Base-by-base conservation (phyloP, 37 sponge, comb jelly and placozoan genomes). In the Spongilla lacustris region DNA sequence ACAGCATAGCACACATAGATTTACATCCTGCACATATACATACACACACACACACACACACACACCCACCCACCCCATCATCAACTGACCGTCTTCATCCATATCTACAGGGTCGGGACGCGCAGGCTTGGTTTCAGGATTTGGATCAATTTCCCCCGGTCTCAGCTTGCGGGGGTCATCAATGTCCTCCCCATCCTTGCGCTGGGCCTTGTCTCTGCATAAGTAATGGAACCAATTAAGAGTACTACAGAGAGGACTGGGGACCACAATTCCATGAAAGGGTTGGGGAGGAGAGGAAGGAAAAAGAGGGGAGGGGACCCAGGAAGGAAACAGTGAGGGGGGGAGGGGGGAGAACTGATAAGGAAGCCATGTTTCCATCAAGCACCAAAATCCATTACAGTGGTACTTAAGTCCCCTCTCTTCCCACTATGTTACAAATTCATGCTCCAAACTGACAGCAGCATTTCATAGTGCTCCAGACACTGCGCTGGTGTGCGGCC, bases 401-500 rank as follows among this genome's bases (percentile, higher is more conserved):
- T n/a, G n/a, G n/a, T n/a, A 80, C 70, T 37, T 29, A 68, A 68
- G 31, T 26, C n/a, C n/a, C n/a, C 8, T 27, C 4, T 37, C 78
- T 32, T 37, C 9, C 8, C 9, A 36, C 4, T 9, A 37, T 11
- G 8, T 10, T 10, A 46, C 4, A 46, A 46, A 46, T 4, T 46
- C 4, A 46, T 46, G 46, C 8, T 46, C 4, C 46, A 46, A 5
- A 85, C 93, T 94, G 72, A 92, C 94, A 98, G 93, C n/a, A 98
- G 88, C 86, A 87, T 87, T 70, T 98, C 97, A 83, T 98, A 98
- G 87, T 97, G 99, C 82, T 98, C 99, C 81, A 97, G 81, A 73
- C 99, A 98, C 86, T 98, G 99, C 9, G 97, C 99, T 31, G 99
- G 92, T 14, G 99, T 97, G 24, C 99, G 83, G n/a, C 99, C 99